These are phyloP conservation scores for Platorchestia sp. DNA, from an alignment of 1,140 invertebrate species.

Conservation along the genomic window DNA sequence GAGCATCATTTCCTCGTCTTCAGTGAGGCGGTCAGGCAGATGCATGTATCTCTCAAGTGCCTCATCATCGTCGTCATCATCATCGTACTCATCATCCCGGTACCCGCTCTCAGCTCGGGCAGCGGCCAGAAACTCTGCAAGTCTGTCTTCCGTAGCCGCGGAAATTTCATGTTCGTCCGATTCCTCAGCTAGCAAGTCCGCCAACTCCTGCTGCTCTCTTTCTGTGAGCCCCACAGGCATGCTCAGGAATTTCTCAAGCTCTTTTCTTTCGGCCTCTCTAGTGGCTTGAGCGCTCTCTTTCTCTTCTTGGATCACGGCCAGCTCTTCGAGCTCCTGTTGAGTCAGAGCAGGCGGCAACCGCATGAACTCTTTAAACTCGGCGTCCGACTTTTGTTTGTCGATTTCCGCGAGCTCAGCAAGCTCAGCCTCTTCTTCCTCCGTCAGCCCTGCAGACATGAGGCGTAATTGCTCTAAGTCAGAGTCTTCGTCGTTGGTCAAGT, in stretches of 20 bases:
- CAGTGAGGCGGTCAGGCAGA: not conserved
- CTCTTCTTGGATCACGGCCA: slow-evolving; percentile 29
- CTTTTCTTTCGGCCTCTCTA: slow-evolving; percentile 16
- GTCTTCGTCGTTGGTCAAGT: not conserved
- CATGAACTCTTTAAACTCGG: slow-evolving; percentile 44
- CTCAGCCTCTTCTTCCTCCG: slow-evolving; percentile 26
- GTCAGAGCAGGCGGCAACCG: slow-evolving; percentile 9
- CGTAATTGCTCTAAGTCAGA: not conserved
- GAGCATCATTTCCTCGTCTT: slow-evolving; percentile 28
- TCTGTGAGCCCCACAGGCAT: slow-evolving; percentile 34
- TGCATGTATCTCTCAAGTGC: not conserved
- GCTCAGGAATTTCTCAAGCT: slow-evolving; percentile 50
- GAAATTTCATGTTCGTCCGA: not conserved
- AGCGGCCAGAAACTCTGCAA: not conserved
- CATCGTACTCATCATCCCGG: not conserved
- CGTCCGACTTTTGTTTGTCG: slow-evolving; percentile 3
- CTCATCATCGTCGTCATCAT: not conserved
- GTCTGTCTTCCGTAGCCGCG: not conserved
- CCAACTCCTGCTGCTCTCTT: slow-evolving; percentile 20
- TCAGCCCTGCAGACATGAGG: not conserved
- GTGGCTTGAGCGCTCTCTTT: slow-evolving; percentile 12
- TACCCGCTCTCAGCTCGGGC: slow-evolving; percentile 10
- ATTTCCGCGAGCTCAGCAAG: slow-evolving; percentile 16
- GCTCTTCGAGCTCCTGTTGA: slow-evolving; percentile 38
- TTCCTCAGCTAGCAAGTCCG: slow-evolving; percentile 2